These are phyloP conservation scores for Himalopsyche anomala DNA, from an alignment of 2,888 invertebrate species.

Conservation along the genomic window DNA sequence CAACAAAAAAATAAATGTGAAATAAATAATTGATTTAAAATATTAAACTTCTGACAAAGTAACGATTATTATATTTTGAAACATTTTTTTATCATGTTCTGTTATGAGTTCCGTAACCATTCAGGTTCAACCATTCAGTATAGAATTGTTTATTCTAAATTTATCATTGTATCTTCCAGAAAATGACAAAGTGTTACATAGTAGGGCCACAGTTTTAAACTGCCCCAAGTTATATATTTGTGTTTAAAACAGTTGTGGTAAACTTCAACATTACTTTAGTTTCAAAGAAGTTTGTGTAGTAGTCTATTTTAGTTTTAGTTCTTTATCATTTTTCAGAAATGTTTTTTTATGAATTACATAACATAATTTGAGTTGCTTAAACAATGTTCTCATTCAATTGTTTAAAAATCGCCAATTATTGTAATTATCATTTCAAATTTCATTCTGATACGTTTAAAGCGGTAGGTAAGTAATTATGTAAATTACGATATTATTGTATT, in stretches of 20 bases:
- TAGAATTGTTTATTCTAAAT: neutral
- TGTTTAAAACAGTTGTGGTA: conserved; percentile 42
- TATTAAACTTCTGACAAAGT: no score
- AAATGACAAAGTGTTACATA: conserved; percentile 36
- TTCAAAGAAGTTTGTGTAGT: conserved; percentile 35
- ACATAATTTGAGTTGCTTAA: no score
- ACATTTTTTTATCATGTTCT: no score
- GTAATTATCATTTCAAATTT: no score
- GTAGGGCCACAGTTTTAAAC: conserved; percentile 36
- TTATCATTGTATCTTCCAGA: conserved; percentile 9
- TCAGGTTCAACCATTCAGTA: neutral
- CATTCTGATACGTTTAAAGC: no score
- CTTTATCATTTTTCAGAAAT: neutral
- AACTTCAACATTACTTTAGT: conserved; percentile 38
- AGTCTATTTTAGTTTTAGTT: conserved; percentile 3
- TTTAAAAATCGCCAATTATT: no score
- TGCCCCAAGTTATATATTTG: conserved; percentile 43
- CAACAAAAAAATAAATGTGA: no score
- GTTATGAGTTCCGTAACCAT: neutral
- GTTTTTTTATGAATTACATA: neutral
- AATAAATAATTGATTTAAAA: no score
- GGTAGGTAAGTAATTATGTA: no score
- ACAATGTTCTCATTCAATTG: no score
- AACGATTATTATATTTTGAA: no score
- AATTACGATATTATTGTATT: no score